Conservation (phyloP, 92 coral and sea anemone genomes). For the Porites rus region DNA sequence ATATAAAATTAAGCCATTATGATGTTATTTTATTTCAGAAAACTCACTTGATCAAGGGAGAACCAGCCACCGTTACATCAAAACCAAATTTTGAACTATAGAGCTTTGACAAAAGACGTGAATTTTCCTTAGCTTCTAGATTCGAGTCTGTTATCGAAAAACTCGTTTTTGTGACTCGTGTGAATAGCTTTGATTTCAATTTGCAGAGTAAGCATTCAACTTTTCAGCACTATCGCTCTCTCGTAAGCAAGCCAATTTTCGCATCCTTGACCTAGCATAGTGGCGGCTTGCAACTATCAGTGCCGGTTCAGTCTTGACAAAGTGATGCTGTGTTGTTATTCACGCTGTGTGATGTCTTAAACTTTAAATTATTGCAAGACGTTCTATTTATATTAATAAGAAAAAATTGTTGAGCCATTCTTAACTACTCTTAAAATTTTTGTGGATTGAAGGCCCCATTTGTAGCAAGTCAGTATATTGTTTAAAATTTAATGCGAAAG, state of each 20-base stretch:
- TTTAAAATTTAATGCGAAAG: not conserved
- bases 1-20: no score
- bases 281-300: slow-evolving; percentile 1
- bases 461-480: not conserved
- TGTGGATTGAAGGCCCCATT: not conserved
- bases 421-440: not conserved
- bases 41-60: not conserved
- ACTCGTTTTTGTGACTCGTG: slow-evolving; percentile 14
- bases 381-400: not conserved
- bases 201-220: slow-evolving; percentile 12
- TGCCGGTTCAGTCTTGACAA: slow-evolving; percentile 24
- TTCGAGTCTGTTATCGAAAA: not conserved
- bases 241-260: slow-evolving; percentile 55
- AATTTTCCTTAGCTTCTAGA: no score
- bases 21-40: not conserved
- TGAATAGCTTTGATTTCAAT: slow-evolving; percentile 2
- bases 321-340: slow-evolving; percentile 18
- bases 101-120: not conserved
- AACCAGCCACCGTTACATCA: not conserved
- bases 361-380: slow-evolving; percentile 19
- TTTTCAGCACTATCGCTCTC: slow-evolving; percentile 15
- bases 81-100: not conserved
- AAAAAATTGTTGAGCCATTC: not conserved
- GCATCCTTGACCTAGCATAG: slow-evolving; percentile 18
- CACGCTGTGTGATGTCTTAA: not conserved